Conservation (phyloP, 1,140 invertebrate species). For the Pygmarrhopalites habei region DNA sequence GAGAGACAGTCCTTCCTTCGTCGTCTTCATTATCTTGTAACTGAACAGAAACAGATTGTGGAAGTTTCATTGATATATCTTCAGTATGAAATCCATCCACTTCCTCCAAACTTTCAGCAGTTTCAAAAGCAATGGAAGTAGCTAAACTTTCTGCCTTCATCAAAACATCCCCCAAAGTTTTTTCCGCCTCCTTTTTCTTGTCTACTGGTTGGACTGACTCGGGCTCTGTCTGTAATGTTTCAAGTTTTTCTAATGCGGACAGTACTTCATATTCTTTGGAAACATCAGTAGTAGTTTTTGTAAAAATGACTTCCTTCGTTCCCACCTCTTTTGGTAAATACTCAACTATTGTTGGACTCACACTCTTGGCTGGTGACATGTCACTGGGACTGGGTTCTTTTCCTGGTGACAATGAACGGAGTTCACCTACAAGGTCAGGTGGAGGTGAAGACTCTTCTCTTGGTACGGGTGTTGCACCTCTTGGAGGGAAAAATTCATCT, state of each 20-base stretch:
- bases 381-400: too few relatives aligned
- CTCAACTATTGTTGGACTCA: background rate
- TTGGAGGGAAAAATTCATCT: slow-evolving; percentile 2
- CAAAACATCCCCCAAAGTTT: background rate
- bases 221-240: background rate
- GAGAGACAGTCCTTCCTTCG: too few relatives aligned
- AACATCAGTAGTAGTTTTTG: background rate
- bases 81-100: background rate
- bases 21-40: too few relatives aligned
- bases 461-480: background rate
- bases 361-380: background rate
- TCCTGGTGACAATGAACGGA: background rate
- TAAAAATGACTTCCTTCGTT: background rate
- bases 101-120: background rate
- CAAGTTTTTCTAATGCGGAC: too few relatives aligned
- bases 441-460: too few relatives aligned
- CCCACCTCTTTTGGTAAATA: background rate
- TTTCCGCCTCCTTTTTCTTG: background rate
- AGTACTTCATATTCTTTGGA: too few relatives aligned
- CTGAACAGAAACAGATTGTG: too few relatives aligned
- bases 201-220: background rate
- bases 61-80: too few relatives aligned
- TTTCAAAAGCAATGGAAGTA: slow-evolving; percentile 5
- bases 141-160: background rate
- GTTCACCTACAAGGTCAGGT: background rate